These are phyloP conservation scores for Julus scanicus DNA, from an alignment of 2,888 invertebrate genomes.

Conservation along the genomic window DNA sequence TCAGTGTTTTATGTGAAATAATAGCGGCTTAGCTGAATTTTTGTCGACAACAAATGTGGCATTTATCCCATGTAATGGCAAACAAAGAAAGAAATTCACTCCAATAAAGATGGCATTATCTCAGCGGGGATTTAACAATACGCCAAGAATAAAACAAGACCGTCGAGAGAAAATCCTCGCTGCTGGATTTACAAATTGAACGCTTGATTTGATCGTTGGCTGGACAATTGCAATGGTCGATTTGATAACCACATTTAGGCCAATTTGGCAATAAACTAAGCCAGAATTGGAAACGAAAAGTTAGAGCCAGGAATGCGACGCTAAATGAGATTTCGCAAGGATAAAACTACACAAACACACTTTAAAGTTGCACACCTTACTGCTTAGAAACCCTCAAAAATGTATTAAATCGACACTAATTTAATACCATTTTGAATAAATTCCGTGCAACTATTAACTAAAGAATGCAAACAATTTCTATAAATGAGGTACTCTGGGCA, in stretches of 20 bases:
- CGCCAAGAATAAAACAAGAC: conserved; percentile 37
- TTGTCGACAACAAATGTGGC: conserved; percentile 34
- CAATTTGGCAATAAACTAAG: conserved; percentile 45
- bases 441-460: too few relatives aligned
- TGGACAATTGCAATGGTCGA: conserved; percentile 45
- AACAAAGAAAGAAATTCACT: conserved; percentile 43
- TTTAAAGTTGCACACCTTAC: not conserved
- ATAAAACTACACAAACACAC: not conserved
- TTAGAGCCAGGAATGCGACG: not conserved
- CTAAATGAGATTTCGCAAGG: not conserved
- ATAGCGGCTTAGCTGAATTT: conserved; percentile 18
- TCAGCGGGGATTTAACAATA: conserved; percentile 43
- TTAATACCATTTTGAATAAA: not conserved
- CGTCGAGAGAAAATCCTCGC: conserved; percentile 38
- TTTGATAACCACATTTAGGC: conserved; percentile 45
- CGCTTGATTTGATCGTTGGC: conserved; percentile 40
- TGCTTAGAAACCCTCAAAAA: not conserved
- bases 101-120: conserved; percentile 47
- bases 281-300: not conserved
- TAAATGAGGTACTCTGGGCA: too few relatives aligned
- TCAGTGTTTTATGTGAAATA: conserved; percentile 18
- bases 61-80: conserved; percentile 27
- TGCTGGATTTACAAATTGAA: conserved; percentile 45
- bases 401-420: not conserved
- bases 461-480: too few relatives aligned